Evolutionary conservation across 2,113 vertebrate genomes (phyloP), one percentile per base, ranked within the genome.

Genomic region (Lethenteron reissneri): DNA sequence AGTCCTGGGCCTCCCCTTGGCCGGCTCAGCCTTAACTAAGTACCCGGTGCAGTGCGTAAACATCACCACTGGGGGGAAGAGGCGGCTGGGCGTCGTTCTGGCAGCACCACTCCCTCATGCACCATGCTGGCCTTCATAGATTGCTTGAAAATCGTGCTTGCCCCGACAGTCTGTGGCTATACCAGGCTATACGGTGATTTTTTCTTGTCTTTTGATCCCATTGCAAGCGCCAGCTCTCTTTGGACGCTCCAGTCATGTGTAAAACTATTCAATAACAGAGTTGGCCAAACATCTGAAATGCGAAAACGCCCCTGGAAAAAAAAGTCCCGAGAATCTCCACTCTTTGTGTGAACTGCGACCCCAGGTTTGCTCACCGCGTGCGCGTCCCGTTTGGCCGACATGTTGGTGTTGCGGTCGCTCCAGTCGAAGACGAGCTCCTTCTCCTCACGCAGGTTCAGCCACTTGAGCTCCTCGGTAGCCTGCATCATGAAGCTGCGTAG

Each of bases 361-460:
- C n/a, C n/a, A 17, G 64, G n/a, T 25, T 68, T n/a, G 25, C 64
- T 56, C 77, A 92, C 91, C 70, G 92, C 95, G 80, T 96, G 94
- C 76, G 83, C 89, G 75, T 95, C 92, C 78, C 92, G 94, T 79
- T 95, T 96, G 68, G 87, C 83, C 0, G 79, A 77, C 88, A 95
- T 85, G 81, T 89, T 89, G 75, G 79, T 75, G 78, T 90, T 94
- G 68, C 77, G 82, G 71, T 95, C 86, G 1, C 88, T 95, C 92
- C 92, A 96, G 83, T 96, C 92, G 0, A 83, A 92, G 78, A 79
- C 84, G 76, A 90, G 85, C 73, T 96, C 92, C 76, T 96, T 90
- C 72, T 96, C 90, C 70, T 96, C 90, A 70, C 88, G 88, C 77
- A 92, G 87, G 1, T 84, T 89, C 56, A 95, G 79, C 90, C 90